Percentiles rank a stretch among this genome's conserved stretches.
phyloP scores from a whole-genome alignment of 92 coral and sea anemone species.

The Palythoa caribaeorum region DNA sequence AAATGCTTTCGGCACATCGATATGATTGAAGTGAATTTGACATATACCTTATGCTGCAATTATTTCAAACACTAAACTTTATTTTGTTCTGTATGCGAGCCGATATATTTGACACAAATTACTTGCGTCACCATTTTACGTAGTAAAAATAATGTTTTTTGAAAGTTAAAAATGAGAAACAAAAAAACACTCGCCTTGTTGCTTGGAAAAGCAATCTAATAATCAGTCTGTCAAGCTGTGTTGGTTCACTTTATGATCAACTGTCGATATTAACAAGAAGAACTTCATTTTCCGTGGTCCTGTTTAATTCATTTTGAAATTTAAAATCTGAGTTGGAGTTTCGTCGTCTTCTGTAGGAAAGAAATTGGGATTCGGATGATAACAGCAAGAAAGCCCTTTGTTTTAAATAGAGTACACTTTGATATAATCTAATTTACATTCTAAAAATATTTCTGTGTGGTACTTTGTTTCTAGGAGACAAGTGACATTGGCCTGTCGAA shows the following conservation, averaged over 20 bases:
- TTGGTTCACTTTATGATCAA: constrained; percentile 8
- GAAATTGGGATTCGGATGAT: background rate
- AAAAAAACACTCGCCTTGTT: constrained; percentile 7
- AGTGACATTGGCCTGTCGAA: background rate
- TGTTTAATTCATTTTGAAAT: background rate
- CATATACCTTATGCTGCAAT: too few species aligned
- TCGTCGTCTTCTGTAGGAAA: background rate
- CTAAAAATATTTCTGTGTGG: background rate
- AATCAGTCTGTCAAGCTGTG: constrained; percentile 16
- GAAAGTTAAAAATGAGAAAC: background rate
- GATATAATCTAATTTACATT: constrained; percentile 15
- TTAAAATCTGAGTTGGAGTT: background rate
- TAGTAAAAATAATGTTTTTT: background rate
- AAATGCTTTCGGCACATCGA: too few species aligned
- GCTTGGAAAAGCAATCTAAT: background rate
- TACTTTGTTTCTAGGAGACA: constrained; percentile 25
- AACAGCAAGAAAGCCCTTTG: constrained; percentile 12
- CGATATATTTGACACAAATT: background rate
- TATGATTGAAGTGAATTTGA: too few species aligned
- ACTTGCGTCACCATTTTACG: background rate
- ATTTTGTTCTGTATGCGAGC: too few species aligned
- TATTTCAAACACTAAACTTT: too few species aligned
- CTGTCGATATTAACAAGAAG: background rate
- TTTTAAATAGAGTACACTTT: constrained; percentile 8
- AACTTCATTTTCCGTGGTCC: background rate